phyloP scores from a whole-genome alignment of 2,888 invertebrate genomes.

The Polia nebulosa region DNA sequence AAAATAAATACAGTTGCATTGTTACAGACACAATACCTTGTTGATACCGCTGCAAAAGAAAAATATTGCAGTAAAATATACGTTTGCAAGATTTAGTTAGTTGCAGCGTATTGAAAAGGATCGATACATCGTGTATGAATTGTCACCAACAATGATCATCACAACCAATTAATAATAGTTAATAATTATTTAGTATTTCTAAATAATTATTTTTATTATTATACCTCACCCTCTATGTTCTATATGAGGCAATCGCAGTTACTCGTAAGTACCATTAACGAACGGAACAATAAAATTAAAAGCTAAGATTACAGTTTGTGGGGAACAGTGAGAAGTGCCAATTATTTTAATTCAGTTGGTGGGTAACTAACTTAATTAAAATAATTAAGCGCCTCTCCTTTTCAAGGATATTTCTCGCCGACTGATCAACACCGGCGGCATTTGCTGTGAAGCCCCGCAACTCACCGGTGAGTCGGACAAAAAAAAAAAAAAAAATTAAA shows the following conservation, averaged over 20 bases:
- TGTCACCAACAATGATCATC: not conserved
- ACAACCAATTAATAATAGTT: too few relatives aligned
- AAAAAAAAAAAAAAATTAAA: too few relatives aligned
- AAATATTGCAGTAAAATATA: not conserved
- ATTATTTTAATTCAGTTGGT: not conserved
- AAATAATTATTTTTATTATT: not conserved
- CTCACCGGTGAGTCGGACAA: too few relatives aligned
- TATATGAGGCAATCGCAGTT: not conserved
- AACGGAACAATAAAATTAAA: not conserved
- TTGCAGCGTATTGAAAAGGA: not conserved
- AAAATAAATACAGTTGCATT: too few relatives aligned
- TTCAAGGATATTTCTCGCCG: too few relatives aligned
- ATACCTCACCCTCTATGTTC: not conserved
- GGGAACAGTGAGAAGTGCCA: not conserved
- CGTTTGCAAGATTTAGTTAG: not conserved
- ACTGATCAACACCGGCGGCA: too few relatives aligned
- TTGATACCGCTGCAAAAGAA: too few relatives aligned
- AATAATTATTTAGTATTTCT: too few relatives aligned
- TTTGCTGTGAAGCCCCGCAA: too few relatives aligned
- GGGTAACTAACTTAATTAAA: too few relatives aligned
- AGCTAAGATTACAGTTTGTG: not conserved
- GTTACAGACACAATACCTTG: too few relatives aligned
- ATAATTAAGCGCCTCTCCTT: too few relatives aligned
- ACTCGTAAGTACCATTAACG: not conserved
- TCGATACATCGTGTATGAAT: not conserved